A percentile compares a stretch with the other conserved stretches of the same genome.
These are phyloP conservation scores for Drosophila oshimai DNA, from an alignment of 1,140 invertebrate species.

Conservation along the genomic window DNA sequence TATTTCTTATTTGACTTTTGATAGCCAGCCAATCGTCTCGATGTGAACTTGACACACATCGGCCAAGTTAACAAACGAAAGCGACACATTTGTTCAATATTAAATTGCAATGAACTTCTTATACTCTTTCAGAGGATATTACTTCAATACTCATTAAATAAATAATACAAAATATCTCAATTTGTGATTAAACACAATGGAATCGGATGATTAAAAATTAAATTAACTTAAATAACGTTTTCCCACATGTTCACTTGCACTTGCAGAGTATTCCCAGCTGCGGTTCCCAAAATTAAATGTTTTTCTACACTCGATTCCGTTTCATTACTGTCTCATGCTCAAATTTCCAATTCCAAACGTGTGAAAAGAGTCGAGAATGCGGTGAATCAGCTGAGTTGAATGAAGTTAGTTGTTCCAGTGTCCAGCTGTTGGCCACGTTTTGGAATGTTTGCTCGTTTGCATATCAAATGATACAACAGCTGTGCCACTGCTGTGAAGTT, in stretches of 20 bases:
- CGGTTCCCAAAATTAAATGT: not conserved
- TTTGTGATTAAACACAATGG: too few species aligned
- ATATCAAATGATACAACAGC: slow-evolving; percentile 26
- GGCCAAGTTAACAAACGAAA: slow-evolving; percentile 13
- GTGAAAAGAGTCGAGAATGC: slow-evolving; percentile 36
- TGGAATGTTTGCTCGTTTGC: slow-evolving; percentile 26
- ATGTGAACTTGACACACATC: slow-evolving; percentile 70
- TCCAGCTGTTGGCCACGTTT: slow-evolving; percentile 20
- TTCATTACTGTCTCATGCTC: slow-evolving; percentile 42
- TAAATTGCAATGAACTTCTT: not conserved
- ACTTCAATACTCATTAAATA: too few species aligned
- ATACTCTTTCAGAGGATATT: not conserved
- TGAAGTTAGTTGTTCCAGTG: slow-evolving; percentile 1
- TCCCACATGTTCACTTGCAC: too few species aligned
- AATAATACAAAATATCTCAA: too few species aligned
- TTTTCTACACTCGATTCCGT: not conserved
- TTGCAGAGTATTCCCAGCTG: not conserved
- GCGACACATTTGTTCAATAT: not conserved
- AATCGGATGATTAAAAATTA: too few species aligned
- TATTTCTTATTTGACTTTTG: slow-evolving; percentile 47
- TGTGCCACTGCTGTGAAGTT: not conserved
- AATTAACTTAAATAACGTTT: too few species aligned
- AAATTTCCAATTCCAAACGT: slow-evolving; percentile 59
- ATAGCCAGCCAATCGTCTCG: slow-evolving; percentile 35
- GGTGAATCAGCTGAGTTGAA: slow-evolving; percentile 46